Base-by-base conservation (phyloP, 2,888 invertebrate species). In the Dermolepida albohirtum region DNA sequence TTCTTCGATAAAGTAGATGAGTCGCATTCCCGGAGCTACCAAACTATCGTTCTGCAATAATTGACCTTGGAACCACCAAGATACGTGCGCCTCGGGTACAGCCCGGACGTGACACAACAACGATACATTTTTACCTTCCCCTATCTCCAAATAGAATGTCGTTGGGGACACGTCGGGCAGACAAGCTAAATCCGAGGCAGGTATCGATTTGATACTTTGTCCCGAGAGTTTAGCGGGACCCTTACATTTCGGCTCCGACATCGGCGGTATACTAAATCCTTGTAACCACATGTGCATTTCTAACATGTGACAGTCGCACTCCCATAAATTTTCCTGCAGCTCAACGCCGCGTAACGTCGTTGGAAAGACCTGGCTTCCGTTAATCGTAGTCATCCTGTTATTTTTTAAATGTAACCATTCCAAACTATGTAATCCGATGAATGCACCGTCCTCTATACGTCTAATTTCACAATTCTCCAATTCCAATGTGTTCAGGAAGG, bases 271-370 rank as follows among this genome's bases (percentile, higher is more conserved):
- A 78, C 90, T 91, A 79, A 91, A 90, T 79, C 89, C 89, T 73
- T 87, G 86, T 76, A 96, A 86, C 94, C 95, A 95, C 72, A 87
- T 84, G 78, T 93, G 90, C 78, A 95, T 84, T 76, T 92, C 90
- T 74, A 90, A 85, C 78, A 95, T 86, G 75, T 90, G 88, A 82
- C 96, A 96, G 83, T 95, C 94, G 83, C 96, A 96, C 74, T 89
- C 88, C 96, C 95, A 96, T 73, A 92, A 91, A 86, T 96, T 96
- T 80, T 91, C 91, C 81, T 95, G 92, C 74, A 96, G 84, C 77
- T 92, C 90, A 68, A 95, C 88, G 67, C 93, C 94, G 76, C 92
- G 90, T 74, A 95, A 84, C 55, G 89, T 89, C 70, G 89, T 89
- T n/a, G 94, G 93, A 68, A 93, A 86, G 76, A 92, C 89, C 78